A percentile compares a stretch with the other conserved stretches of the same genome.
These are phyloP conservation scores for Atta colombica DNA, from an alignment of 1,140 invertebrate species.

Conservation along the genomic window DNA sequence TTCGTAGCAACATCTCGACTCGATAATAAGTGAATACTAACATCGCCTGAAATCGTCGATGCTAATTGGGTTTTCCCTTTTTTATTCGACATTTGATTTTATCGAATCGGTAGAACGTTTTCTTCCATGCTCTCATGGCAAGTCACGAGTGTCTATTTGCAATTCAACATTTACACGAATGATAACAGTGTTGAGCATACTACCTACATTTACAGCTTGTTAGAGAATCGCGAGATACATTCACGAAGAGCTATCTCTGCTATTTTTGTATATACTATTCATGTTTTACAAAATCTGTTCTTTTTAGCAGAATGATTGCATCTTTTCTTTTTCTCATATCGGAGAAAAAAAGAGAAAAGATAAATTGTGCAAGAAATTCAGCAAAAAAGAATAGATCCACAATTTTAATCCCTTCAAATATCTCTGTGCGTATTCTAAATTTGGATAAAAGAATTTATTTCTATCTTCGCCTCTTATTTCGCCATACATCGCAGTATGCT, in stretches of 20 bases:
- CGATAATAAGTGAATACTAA: slow-evolving; percentile 13
- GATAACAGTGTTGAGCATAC: slow-evolving; percentile 32
- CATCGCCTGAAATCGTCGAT: slow-evolving; percentile 18
- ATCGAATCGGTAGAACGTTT: slow-evolving; percentile 25
- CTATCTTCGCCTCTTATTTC: background rate
- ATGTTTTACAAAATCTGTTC: background rate
- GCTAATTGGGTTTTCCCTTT: slow-evolving; percentile 1
- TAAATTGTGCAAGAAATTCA: too few relatives aligned
- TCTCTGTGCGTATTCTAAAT: background rate
- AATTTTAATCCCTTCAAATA: background rate
- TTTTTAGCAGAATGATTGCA: too few relatives aligned
- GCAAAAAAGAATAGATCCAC: too few relatives aligned
- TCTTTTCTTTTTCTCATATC: too few relatives aligned
- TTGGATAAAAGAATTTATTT: background rate
- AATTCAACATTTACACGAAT: slow-evolving; percentile 28
- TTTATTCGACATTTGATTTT: slow-evolving; percentile 42
- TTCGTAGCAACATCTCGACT: slow-evolving; percentile 37
- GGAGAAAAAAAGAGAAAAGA: too few relatives aligned
- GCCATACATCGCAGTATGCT: slow-evolving; percentile 10
- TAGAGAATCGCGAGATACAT: background rate
- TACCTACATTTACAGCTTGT: slow-evolving; percentile 30
- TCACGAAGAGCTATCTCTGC: background rate
- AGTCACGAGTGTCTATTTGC: background rate
- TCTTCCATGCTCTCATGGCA: background rate
- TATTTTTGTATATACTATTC: background rate